A percentile compares a stretch with the other conserved stretches of the same genome.
Evolutionary conservation across 1,140 invertebrate genomes (phyloP).

Genomic region (Pogonognathellus flavescens): DNA sequence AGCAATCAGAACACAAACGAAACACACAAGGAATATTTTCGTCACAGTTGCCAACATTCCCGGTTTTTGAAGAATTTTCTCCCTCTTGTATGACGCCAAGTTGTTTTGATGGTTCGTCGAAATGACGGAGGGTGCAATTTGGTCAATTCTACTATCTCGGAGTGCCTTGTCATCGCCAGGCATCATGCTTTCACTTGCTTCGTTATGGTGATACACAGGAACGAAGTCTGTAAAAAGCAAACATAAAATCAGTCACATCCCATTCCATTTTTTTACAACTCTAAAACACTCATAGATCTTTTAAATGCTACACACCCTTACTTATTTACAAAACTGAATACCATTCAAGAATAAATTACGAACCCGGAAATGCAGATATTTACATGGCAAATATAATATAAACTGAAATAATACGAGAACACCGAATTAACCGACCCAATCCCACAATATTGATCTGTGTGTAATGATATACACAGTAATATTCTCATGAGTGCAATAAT

Average conservation of each 20-base stretch:
- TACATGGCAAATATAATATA: too few species aligned
- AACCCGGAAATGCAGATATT: too few species aligned
- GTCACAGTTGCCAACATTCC: slow-evolving; percentile 58
- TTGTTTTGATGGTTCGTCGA: slow-evolving; percentile 6
- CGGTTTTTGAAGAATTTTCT: slow-evolving; percentile 25
- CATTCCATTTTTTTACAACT: too few species aligned
- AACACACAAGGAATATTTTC: slow-evolving; percentile 66
- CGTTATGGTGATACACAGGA: slow-evolving; percentile 58
- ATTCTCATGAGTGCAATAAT: too few species aligned
- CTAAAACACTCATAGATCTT: too few species aligned
- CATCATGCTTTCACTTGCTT: slow-evolving; percentile 51
- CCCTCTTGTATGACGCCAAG: neutral
- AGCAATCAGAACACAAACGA: slow-evolving; percentile 65
- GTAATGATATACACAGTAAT: too few species aligned
- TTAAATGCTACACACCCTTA: too few species aligned
- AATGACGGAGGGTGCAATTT: slow-evolving; percentile 41
- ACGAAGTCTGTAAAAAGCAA: slow-evolving; percentile 56
- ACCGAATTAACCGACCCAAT: too few species aligned
- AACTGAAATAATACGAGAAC: too few species aligned
- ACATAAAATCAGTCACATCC: neutral
- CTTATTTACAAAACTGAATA: too few species aligned
- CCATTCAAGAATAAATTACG: too few species aligned
- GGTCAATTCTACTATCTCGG: slow-evolving; percentile 62
- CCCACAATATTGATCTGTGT: too few species aligned
- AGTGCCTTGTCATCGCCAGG: slow-evolving; percentile 50